These are phyloP conservation scores for Adelognathus sp. DNA, from an alignment of 2,888 invertebrate species.

Conservation along the genomic window DNA sequence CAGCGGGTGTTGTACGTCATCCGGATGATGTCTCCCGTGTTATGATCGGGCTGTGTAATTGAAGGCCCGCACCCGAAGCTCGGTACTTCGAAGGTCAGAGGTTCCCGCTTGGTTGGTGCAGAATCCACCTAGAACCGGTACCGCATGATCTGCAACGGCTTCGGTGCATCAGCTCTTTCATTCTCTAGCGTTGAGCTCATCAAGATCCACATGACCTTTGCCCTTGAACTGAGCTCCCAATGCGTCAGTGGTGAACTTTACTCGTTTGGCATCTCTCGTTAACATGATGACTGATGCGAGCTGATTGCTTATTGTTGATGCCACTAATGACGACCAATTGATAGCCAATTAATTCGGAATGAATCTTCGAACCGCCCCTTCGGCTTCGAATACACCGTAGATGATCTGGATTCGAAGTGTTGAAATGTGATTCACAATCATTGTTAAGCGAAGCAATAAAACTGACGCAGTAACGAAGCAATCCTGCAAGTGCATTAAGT, in stretches of 20 bases:
- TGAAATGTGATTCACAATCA: conserved; percentile 50
- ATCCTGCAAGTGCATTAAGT: conserved; percentile 44
- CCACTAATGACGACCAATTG: not conserved
- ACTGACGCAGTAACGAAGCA: conserved; percentile 47
- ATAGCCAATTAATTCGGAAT: not conserved
- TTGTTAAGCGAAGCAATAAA: too few species aligned
- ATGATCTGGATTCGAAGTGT: not conserved
- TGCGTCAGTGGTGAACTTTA: not conserved
- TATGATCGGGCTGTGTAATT: too few species aligned
- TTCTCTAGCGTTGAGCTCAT: not conserved
- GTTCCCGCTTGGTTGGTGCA: not conserved
- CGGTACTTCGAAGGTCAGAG: conserved; percentile 17
- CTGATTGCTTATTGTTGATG: not conserved
- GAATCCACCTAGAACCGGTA: not conserved
- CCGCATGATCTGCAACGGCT: not conserved
- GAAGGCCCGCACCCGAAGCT: too few species aligned
- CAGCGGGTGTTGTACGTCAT: too few species aligned
- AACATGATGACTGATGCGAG: not conserved
- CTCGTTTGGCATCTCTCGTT: not conserved
- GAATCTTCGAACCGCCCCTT: conserved; percentile 26
- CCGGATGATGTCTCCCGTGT: too few species aligned
- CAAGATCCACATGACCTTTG: not conserved
- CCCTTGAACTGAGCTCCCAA: not conserved
- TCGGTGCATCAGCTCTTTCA: not conserved
- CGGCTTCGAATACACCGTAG: not conserved